phyloP scores from a whole-genome alignment of 2,888 invertebrate genomes.

The Eledone cirrhosa region DNA sequence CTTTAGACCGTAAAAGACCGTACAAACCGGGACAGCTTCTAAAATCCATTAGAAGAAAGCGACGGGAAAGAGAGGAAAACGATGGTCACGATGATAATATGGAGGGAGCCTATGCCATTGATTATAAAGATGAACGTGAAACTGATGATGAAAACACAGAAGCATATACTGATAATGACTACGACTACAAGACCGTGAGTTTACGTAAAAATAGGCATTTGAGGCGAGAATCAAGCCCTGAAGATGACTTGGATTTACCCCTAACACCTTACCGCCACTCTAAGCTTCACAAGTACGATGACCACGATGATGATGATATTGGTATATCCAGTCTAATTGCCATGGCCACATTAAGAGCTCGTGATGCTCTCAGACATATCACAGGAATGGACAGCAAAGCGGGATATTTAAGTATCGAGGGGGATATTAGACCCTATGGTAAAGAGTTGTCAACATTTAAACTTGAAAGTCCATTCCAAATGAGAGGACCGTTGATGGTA shows the following conservation, averaged over 20 bases:
- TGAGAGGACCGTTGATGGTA: constrained; percentile 5
- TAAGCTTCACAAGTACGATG: too few species aligned
- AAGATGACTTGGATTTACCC: too few species aligned
- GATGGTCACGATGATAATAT: neutral
- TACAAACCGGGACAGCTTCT: neutral
- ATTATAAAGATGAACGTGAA: too few species aligned
- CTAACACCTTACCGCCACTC: too few species aligned
- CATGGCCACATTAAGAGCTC: neutral
- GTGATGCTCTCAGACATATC: neutral
- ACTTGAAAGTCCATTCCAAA: constrained; percentile 11
- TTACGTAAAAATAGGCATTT: too few species aligned
- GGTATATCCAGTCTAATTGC: neutral
- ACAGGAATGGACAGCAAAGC: neutral
- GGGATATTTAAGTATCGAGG: neutral
- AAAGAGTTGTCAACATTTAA: neutral
- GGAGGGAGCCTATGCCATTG: neutral
- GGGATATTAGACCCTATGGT: constrained; percentile 3
- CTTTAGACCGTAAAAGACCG: neutral
- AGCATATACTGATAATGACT: too few species aligned
- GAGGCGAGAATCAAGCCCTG: too few species aligned
- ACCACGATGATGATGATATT: neutral
- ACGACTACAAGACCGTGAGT: too few species aligned
- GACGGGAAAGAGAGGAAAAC: neutral
- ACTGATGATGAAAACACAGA: too few species aligned
- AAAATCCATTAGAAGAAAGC: neutral